A percentile compares a stretch with the other conserved stretches of the same genome.
Evolutionary conservation across 1,140 invertebrate genomes (phyloP).

Genomic region (Cryptotermes secundus): DNA sequence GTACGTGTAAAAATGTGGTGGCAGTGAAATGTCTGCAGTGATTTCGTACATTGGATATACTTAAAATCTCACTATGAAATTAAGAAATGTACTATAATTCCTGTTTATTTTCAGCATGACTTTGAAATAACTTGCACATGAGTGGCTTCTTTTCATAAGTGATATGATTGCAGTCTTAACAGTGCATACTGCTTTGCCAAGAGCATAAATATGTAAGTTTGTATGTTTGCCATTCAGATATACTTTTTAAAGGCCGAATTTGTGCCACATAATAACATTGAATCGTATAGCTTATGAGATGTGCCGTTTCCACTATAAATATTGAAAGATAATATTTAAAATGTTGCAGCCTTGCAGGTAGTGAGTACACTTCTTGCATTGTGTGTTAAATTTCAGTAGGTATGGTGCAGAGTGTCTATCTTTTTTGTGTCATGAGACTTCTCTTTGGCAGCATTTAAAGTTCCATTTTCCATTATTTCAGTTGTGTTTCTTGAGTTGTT

Average conservation of each 20-base stretch:
- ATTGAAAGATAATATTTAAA: background rate
- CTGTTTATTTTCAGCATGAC: background rate
- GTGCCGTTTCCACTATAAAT: background rate
- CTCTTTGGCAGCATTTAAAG: background rate
- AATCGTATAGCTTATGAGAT: background rate
- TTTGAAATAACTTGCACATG: background rate
- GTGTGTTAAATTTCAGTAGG: background rate
- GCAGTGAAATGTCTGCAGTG: constrained; percentile 4
- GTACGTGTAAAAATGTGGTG: background rate
- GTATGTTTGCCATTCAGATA: background rate
- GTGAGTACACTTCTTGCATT: background rate
- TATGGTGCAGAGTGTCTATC: background rate
- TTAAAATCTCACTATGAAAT: background rate
- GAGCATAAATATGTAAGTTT: background rate
- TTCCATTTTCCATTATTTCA: background rate
- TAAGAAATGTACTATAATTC: constrained; percentile 11
- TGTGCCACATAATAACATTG: background rate
- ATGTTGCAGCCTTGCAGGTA: background rate
- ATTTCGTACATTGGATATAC: background rate
- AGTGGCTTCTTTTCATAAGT: background rate
- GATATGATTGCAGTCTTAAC: background rate
- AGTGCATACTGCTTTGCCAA: background rate
- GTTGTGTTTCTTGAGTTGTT: background rate
- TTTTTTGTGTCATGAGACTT: background rate
- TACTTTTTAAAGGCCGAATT: constrained; percentile 13